Evolutionary conservation across 2,797 vertebrate species (phyloP).

Genomic region (Oryzias sinensis): DNA sequence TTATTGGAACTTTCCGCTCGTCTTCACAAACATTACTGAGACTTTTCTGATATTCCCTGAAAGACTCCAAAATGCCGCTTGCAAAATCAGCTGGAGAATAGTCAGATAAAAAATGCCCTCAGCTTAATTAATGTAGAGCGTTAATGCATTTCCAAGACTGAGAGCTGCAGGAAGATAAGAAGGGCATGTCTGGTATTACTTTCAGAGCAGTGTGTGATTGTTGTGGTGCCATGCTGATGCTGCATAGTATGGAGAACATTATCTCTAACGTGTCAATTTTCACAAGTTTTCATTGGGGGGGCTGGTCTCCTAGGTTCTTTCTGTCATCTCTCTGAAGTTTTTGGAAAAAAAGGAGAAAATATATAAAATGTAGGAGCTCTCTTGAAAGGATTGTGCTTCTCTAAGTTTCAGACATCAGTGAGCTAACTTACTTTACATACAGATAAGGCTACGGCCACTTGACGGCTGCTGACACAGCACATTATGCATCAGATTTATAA

Average conservation of each 20-base stretch:
- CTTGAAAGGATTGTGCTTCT: constrained; percentile 50
- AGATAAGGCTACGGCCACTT: constrained; percentile 53
- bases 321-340: constrained; percentile 46
- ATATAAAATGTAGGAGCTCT: constrained; percentile 49
- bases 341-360: constrained; percentile 31
- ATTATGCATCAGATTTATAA: constrained; percentile 38
- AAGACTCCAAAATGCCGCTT: constrained; percentile 37
- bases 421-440: constrained; percentile 73
- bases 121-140: constrained; percentile 62
- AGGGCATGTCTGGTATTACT: constrained; percentile 62
- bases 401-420: constrained; percentile 47
- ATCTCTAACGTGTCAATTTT: constrained; percentile 57
- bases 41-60: constrained; percentile 40
- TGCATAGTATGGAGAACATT: constrained; percentile 59
- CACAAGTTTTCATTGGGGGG: constrained; percentile 51
- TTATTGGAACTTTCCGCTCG: constrained; percentile 24
- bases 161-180: constrained; percentile 44
- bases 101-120: constrained; percentile 54
- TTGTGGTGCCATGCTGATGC: constrained; percentile 48
- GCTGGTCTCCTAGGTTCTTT: constrained; percentile 44
- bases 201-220: constrained; percentile 56
- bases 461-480: constrained; percentile 61
- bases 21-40: constrained; percentile 39
- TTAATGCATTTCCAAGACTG: constrained; percentile 56
- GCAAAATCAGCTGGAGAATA: constrained; percentile 52